These are phyloP conservation scores for Artibeus lituratus DNA, from an alignment of 2,797 vertebrate genomes.

Conservation along the genomic window DNA sequence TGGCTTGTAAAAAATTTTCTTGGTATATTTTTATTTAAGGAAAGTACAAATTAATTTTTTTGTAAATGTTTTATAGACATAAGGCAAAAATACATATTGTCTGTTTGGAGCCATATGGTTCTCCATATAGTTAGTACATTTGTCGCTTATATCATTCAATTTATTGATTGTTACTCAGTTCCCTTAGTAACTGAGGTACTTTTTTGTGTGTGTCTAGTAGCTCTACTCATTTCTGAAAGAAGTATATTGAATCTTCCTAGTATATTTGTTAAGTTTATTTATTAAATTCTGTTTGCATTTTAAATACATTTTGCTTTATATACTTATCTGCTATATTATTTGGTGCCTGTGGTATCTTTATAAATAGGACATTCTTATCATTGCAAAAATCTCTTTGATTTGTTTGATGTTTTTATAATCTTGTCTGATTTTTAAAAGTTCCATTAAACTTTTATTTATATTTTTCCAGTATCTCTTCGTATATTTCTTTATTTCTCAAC, in stretches of 20 bases:
- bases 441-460: not conserved
- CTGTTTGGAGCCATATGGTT: not conserved
- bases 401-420: slow-evolving; percentile 11
- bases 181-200: not conserved
- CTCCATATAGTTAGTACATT: not conserved
- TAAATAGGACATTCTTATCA: not conserved
- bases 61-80: not conserved
- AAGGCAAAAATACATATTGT: slow-evolving; percentile 2
- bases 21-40: slow-evolving; percentile 38
- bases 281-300: slow-evolving; percentile 1
- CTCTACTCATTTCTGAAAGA: not conserved
- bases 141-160: not conserved
- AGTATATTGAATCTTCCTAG: not conserved
- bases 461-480: not conserved
- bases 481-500: slow-evolving; percentile 20
- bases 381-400: not conserved
- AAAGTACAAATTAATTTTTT: not conserved
- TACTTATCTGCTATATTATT: not conserved
- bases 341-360: not conserved
- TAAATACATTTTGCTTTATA: not conserved
- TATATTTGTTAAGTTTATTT: slow-evolving; percentile 8
- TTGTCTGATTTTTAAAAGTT: slow-evolving; percentile 40
- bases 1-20: not conserved
- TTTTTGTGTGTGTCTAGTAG: not conserved
- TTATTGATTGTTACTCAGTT: not conserved